Evolutionary conservation across 2,888 invertebrate genomes (phyloP).

Genomic region (Chrysopilus asiliformis): DNA sequence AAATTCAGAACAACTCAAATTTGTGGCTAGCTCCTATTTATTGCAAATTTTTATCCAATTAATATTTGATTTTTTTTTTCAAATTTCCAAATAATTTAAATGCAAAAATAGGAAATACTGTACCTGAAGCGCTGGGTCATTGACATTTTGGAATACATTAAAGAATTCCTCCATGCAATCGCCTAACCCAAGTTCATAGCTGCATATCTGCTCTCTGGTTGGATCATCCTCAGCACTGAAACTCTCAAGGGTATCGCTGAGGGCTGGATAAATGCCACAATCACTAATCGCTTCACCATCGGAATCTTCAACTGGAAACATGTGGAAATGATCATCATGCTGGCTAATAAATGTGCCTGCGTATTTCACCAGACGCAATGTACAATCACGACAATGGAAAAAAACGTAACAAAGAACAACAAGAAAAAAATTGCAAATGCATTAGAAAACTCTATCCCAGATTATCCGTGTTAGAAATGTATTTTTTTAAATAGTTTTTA

Average conservation of each 20-base stretch:
- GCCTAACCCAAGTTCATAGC: constrained; percentile 24
- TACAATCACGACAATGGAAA: too few relatives aligned
- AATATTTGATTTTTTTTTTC: too few relatives aligned
- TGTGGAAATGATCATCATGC: constrained; percentile 22
- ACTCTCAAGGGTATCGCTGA: constrained; percentile 27
- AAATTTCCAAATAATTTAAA: too few relatives aligned
- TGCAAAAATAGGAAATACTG: constrained; percentile 6
- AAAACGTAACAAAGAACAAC: constrained; percentile 3
- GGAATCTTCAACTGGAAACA: constrained; percentile 20
- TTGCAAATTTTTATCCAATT: not conserved
- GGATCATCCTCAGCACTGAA: constrained; percentile 29
- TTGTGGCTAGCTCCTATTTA: constrained; percentile 33
- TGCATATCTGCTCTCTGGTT: constrained; percentile 26
- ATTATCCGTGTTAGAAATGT: too few relatives aligned
- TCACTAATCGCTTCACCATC: constrained; percentile 21
- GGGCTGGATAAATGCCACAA: constrained; percentile 28
- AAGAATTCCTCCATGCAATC: constrained; percentile 36
- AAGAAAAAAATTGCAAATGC: constrained; percentile 1
- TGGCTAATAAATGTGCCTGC: constrained; percentile 19
- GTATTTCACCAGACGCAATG: too few relatives aligned
- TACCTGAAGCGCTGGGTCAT: constrained; percentile 30
- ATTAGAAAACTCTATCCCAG: not conserved
- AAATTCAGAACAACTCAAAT: constrained; percentile 33
- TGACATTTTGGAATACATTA: constrained; percentile 30
- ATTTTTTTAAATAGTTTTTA: too few relatives aligned